Conservation (phyloP, 2,113 vertebrate genomes). For the Hypomesus transpacificus region DNA sequence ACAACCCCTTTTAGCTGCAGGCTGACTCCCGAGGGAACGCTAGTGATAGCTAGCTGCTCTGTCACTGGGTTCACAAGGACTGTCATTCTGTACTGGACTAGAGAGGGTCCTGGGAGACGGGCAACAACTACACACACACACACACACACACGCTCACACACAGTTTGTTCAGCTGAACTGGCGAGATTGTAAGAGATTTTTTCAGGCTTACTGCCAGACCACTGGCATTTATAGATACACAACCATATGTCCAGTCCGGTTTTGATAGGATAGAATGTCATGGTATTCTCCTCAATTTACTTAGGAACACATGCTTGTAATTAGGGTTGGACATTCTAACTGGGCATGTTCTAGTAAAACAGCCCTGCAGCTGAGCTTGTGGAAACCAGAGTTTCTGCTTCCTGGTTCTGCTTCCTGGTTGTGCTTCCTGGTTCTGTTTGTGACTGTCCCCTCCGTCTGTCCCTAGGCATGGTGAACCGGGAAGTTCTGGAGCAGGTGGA, state of each 20-base stretch:
- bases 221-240: no score
- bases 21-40: constrained; percentile 36
- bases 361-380: background rate
- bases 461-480: constrained; percentile 92
- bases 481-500: constrained; percentile 97
- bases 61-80: constrained; percentile 52
- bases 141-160: no score
- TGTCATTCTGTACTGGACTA: constrained; percentile 37
- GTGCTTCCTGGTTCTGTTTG: background rate
- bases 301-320: background rate
- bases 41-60: constrained; percentile 10
- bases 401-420: no score
- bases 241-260: background rate
- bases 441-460: background rate
- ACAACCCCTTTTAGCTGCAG: constrained; percentile 61
- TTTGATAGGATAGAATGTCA: background rate
- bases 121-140: background rate
- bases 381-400: no score
- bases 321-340: no score
- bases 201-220: background rate
- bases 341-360: background rate
- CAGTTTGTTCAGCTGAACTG: no score
- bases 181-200: background rate
- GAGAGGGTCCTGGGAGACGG: background rate
- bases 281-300: background rate